Evolutionary conservation across 1,140 invertebrate genomes (phyloP).

Genomic region (Laupala kohalensis): DNA sequence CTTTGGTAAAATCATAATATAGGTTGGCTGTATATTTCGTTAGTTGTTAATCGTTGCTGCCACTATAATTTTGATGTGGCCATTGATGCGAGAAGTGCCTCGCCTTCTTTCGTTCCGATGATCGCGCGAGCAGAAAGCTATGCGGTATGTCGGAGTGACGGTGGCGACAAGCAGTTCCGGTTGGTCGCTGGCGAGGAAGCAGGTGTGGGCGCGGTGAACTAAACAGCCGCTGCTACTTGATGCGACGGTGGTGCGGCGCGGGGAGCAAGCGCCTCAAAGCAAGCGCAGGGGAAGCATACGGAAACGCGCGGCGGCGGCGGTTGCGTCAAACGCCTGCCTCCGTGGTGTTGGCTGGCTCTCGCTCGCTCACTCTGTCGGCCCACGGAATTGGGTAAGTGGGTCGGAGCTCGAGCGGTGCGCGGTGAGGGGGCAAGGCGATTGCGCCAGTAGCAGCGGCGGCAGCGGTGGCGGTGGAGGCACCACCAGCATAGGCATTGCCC

Average conservation of each 20-base stretch:
- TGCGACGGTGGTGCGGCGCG: too few relatives aligned
- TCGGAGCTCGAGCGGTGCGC: not conserved
- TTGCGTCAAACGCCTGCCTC: slow-evolving; percentile 18
- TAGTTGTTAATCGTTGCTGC: too few relatives aligned
- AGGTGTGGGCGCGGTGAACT: too few relatives aligned
- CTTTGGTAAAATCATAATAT: too few relatives aligned
- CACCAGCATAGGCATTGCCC: not conserved
- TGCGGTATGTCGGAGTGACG: not conserved
- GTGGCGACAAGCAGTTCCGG: not conserved
- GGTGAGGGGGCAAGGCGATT: not conserved
- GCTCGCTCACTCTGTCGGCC: not conserved
- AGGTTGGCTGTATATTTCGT: too few relatives aligned
- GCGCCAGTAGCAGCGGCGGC: not conserved
- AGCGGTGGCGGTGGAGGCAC: too few relatives aligned
- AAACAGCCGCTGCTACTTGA: too few relatives aligned
- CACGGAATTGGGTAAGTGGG: not conserved
- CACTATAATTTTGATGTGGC: too few relatives aligned
- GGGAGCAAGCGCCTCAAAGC: slow-evolving; percentile 12
- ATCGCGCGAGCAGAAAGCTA: not conserved
- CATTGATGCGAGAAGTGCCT: too few relatives aligned
- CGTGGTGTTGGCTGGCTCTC: not conserved
- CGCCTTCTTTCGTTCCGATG: too few relatives aligned
- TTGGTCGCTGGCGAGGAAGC: too few relatives aligned
- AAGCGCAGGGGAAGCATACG: slow-evolving; percentile 9
- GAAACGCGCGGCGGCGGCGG: slow-evolving; percentile 12